Evolutionary conservation across 1,140 invertebrate genomes (phyloP), one percentile per base, ranked within the genome.

Genomic region (Formica exsecta): DNA sequence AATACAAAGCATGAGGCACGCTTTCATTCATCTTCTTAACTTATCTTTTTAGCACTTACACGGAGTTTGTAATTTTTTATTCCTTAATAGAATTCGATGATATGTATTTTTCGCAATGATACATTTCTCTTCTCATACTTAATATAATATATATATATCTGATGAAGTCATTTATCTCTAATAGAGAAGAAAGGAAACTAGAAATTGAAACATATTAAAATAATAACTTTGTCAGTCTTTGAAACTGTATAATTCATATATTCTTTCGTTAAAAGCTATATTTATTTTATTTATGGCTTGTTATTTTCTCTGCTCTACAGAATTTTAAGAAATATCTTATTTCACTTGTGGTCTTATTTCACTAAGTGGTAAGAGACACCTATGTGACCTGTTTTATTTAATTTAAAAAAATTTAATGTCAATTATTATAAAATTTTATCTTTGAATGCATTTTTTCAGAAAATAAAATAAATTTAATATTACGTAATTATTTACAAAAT

Each of bases 191-290:
- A 61, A 44, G 7, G 32, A 77, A 77, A 54, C 61, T 64, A 65
- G 36, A 81, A 51, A 61, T 59, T 73, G 16, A 73, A 73, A 4
- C 54, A 41, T 81, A 73, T 61, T 70, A 61, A 80, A 80, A 59
- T 79, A 59, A 16, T 71, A 81, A 19, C 51, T 59, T 70, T 71
- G 29, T 80, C 79, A 83, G 79, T 83, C 79, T 83, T 73, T 81
- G 9, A 19, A 81, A 71, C 11, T 81, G 68, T 73, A 32, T 73
- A 61, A 81, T 73, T 83, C 13, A 59, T 71, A 57, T 36, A 61
- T 59, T 19, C 9, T 73, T 73, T 71, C n/a, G 6, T 80, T 48
- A 29, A 41, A 29, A 41, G 19, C 36, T 81, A 44, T 73, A 61
- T 71, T 8, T 41, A 19, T 41, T 81, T 59, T 9, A 80, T 80